Percentiles rank a stretch among this genome's conserved stretches.
These are phyloP conservation scores for Dromius quadrimaculatus DNA, from an alignment of 2,888 invertebrate species.

Conservation along the genomic window DNA sequence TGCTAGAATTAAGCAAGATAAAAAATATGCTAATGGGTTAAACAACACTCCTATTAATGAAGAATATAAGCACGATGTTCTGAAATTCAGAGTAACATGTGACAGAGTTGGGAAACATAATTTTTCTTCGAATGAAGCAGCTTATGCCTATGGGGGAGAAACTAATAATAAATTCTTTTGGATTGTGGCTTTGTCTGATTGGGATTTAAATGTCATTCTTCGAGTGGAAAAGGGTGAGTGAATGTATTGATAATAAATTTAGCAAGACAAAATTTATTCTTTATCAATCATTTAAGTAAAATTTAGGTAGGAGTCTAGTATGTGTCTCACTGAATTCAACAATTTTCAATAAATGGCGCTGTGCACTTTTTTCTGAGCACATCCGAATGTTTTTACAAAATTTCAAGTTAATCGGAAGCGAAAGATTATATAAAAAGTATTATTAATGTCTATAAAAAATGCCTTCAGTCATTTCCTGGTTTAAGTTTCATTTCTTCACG, in stretches of 20 bases:
- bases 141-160: constrained; percentile 69
- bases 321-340: too few species aligned
- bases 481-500: too few species aligned
- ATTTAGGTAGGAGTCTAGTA: too few species aligned
- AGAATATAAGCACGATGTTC: constrained; percentile 56
- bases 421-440: too few species aligned
- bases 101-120: constrained; percentile 69
- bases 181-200: constrained; percentile 70
- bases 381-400: too few species aligned
- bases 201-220: constrained; percentile 70
- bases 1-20: constrained; percentile 44
- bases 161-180: constrained; percentile 71
- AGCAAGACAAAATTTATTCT: too few species aligned
- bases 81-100: constrained; percentile 70
- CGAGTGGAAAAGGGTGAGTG: constrained; percentile 63
- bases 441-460: too few species aligned
- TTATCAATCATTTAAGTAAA: too few species aligned
- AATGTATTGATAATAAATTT: background rate
- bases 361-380: too few species aligned
- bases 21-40: background rate
- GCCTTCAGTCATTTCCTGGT: too few species aligned
- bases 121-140: constrained; percentile 71
- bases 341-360: too few species aligned
- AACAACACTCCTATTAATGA: background rate
- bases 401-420: too few species aligned